These are phyloP conservation scores for Eustalomyia histrio DNA, from an alignment of 2,888 invertebrate species.

Conservation along the genomic window DNA sequence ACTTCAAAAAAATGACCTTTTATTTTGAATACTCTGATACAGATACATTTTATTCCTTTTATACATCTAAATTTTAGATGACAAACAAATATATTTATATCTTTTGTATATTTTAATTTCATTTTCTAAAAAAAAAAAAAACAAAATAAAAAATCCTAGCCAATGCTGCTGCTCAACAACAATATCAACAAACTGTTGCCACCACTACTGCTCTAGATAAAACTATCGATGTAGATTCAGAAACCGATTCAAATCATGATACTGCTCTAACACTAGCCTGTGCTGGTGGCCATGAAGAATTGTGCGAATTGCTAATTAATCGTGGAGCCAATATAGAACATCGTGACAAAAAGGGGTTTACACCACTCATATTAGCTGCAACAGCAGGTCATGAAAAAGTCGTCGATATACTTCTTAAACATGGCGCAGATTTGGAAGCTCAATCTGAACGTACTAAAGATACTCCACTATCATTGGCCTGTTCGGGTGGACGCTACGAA, in stretches of 20 bases:
- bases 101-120: background rate
- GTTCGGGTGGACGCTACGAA: constrained; percentile 98
- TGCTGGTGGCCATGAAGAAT: constrained; percentile 97
- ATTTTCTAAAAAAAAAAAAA: constrained; percentile 10
- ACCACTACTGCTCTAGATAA: constrained; percentile 82
- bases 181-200: constrained; percentile 75
- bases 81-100: too few species aligned
- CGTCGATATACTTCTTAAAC: constrained; percentile 95
- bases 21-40: too few species aligned
- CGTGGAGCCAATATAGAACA: constrained; percentile 98
- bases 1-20: too few species aligned
- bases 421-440: constrained; percentile 98
- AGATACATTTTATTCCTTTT: too few species aligned
- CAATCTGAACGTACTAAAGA: constrained; percentile 99
- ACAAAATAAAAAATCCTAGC: constrained; percentile 69
- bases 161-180: constrained; percentile 75
- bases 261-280: constrained; percentile 98
- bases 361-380: constrained; percentile 97
- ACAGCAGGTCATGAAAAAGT: constrained; percentile 95
- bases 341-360: constrained; percentile 99
- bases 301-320: constrained; percentile 93
- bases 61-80: too few species aligned
- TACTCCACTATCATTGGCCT: constrained; percentile 97
- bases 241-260: constrained; percentile 99
- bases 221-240: constrained; percentile 96